A percentile compares a stretch with the other conserved stretches of the same genome.
Evolutionary conservation across 2,888 invertebrate genomes (phyloP).

Genomic region (Tenthredo notha): DNA sequence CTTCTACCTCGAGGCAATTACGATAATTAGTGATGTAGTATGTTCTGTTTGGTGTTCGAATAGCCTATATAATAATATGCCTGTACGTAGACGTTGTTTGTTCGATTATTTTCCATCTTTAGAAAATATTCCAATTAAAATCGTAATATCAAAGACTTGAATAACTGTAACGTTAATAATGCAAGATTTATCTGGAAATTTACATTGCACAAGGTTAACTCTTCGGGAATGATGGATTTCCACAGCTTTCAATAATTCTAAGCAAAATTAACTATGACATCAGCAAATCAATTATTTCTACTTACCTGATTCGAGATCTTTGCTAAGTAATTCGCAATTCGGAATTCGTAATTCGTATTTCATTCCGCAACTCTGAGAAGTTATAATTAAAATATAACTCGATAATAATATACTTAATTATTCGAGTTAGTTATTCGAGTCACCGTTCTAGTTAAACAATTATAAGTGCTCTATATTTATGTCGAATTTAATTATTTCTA

Average conservation of each 20-base stretch:
- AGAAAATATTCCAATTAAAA: slow-evolving; percentile 16
- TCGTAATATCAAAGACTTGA: background rate
- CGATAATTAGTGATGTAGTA: background rate
- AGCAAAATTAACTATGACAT: background rate
- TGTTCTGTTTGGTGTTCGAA: background rate
- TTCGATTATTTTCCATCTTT: slow-evolving; percentile 11
- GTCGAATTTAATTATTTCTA: background rate
- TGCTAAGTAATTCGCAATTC: background rate
- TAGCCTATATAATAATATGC: background rate
- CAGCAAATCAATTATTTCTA: slow-evolving; percentile 7
- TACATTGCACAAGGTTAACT: slow-evolving; percentile 24
- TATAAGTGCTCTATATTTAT: background rate
- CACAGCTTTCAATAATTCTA: slow-evolving; percentile 15
- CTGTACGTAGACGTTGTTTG: background rate
- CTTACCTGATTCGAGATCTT: background rate
- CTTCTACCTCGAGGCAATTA: background rate
- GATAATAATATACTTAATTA: background rate
- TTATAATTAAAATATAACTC: background rate
- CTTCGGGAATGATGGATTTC: background rate
- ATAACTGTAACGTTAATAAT: background rate
- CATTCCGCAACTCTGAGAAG: background rate
- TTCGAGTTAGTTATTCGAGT: background rate
- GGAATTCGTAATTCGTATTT: background rate
- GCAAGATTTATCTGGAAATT: slow-evolving; percentile 16
- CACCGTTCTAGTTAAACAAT: slow-evolving; percentile 19